Evolutionary conservation across 2,113 vertebrate genomes (phyloP).

Genomic region (Aspiorhynchus laticeps): DNA sequence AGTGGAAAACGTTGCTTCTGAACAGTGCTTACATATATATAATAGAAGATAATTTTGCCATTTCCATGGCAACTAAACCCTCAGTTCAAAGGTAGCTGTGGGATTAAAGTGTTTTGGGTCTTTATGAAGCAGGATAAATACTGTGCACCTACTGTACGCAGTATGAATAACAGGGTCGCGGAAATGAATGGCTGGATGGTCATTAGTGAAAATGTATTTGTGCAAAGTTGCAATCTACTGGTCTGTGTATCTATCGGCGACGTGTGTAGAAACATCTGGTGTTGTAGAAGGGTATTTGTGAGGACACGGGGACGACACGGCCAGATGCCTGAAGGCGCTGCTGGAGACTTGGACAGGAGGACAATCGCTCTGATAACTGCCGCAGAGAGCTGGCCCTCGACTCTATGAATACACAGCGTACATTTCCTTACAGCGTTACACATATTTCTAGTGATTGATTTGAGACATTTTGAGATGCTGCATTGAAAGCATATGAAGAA

Average conservation of each 20-base stretch:
- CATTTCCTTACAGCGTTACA: not conserved
- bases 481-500: not conserved
- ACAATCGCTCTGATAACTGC: conserved; percentile 32
- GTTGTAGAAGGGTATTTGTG: conserved; percentile 50
- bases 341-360: conserved; percentile 47
- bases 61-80: conserved; percentile 54
- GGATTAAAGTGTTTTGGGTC: conserved; percentile 42
- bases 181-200: not conserved
- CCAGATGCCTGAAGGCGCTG: conserved; percentile 39
- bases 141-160: conserved; percentile 22
- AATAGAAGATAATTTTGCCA: conserved; percentile 41
- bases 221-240: not conserved
- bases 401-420: not conserved
- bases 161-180: conserved; percentile 9
- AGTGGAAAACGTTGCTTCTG: conserved; percentile 17
- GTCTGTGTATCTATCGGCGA: not conserved
- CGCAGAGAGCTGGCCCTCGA: not conserved
- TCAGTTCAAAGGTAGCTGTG: conserved; percentile 48
- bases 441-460: not conserved
- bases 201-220: conserved; percentile 31
- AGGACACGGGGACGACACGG: conserved; percentile 10
- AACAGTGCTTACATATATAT: conserved; percentile 32
- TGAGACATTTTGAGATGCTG: not conserved
- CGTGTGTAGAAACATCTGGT: conserved; percentile 51
- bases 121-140: conserved; percentile 29